phyloP scores from a whole-genome alignment of 53 echinoderm and acorn worm species.

The Glandiceps talaboti region DNA sequence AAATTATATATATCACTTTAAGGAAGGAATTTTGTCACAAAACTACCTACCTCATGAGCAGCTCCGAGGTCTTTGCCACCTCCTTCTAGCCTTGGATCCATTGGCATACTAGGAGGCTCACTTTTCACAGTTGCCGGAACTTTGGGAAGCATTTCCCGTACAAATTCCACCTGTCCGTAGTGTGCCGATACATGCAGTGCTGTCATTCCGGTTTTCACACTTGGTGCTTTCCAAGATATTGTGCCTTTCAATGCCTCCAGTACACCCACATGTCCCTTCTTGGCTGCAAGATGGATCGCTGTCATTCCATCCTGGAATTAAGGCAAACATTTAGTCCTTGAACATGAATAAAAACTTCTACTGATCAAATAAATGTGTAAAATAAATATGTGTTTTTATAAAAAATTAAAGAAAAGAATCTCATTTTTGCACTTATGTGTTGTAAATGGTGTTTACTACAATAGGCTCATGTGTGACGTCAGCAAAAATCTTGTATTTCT shows the following conservation, averaged over 20 bases:
- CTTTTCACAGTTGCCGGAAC: constrained; percentile 88
- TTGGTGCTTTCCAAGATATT: constrained; percentile 77
- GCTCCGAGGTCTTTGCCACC: constrained; percentile 34
- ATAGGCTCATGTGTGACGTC: too few species aligned
- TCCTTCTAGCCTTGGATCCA: neutral
- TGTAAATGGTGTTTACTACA: too few species aligned
- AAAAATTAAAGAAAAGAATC: too few species aligned
- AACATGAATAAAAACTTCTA: too few species aligned
- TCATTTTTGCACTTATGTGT: too few species aligned
- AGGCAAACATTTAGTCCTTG: neutral
- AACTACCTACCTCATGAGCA: constrained; percentile 67
- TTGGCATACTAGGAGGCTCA: constrained; percentile 20
- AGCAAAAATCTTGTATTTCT: too few species aligned
- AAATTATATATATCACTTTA: too few species aligned
- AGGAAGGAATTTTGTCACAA: too few species aligned
- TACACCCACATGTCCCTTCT: constrained; percentile 69
- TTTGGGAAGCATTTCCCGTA: constrained; percentile 81
- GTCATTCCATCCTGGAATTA: constrained; percentile 77
- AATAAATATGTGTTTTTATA: too few species aligned
- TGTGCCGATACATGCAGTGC: constrained; percentile 92
- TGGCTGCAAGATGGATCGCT: constrained; percentile 84
- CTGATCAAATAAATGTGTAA: too few species aligned
- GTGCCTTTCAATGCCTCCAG: constrained; percentile 78
- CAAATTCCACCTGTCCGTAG: constrained; percentile 89
- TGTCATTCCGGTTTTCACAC: constrained; percentile 76